Base-by-base conservation (phyloP, 30 jellyfish, hydroid and myxozoan species). In the Hydractinia echinata region DNA sequence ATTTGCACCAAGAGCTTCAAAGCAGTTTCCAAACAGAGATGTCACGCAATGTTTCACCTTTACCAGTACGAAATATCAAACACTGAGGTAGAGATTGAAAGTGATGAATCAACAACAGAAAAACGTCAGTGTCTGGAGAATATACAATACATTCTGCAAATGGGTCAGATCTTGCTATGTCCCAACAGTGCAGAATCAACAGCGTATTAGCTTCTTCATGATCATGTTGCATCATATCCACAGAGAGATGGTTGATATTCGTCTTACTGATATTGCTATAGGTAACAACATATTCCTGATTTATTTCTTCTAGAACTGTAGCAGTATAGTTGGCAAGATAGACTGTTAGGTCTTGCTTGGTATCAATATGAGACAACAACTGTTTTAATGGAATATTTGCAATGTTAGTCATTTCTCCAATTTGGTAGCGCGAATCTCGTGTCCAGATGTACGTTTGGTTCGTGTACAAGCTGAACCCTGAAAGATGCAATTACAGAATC, bases 121-220 rank as follows among this genome's bases (percentile, higher is more conserved):
- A n/a, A n/a, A n/a, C n/a, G n/a, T n/a, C n/a, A n/a, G n/a, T n/a
- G n/a, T n/a, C n/a, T 7, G 4, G n/a, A n/a, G n/a, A n/a, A n/a
- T n/a, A n/a, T n/a, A n/a, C n/a, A n/a, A n/a, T n/a, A n/a, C n/a
- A n/a, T n/a, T n/a, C n/a, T n/a, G n/a, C n/a, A n/a, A n/a, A n/a
- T n/a, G n/a, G 73, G 30, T 62, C 30, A 7, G 73, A 15, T 62
- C 30, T 62, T 15, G 73, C 73, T 6, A 62, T 50, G 73, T 62
- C 73, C 7, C 16, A 15, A 15, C 50, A 39, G 10, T 62, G 73
- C 8, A 62, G 10, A 39, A 62, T 16, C 48, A 71, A 71, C 15
- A 71, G 48, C 7, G 81, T 71, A 11, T 84, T 87, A 4, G 88
- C 88, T 71, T 84, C 88, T 74, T 84, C 92, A 67, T 84, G 88